Conservation (phyloP, 2,797 vertebrate species). For the Chiroxiphia lanceolata region DNA sequence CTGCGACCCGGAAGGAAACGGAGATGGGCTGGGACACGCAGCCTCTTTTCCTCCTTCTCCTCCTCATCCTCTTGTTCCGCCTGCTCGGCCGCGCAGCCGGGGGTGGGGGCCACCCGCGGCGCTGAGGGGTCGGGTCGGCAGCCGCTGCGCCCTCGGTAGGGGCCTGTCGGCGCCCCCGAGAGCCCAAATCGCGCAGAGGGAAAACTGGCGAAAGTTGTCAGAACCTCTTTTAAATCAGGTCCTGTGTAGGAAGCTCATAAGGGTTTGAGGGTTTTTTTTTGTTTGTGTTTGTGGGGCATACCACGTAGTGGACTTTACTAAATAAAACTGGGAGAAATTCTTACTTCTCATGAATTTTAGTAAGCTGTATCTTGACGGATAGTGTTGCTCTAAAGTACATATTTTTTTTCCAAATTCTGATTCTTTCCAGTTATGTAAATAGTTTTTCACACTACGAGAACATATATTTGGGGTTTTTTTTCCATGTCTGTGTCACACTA, state of each 20-base stretch:
- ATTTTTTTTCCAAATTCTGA: neutral
- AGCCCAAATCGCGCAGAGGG: accelerated
- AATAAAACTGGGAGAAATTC: neutral
- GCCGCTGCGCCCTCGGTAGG: accelerated
- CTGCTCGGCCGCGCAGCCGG: neutral
- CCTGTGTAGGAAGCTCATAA: neutral
- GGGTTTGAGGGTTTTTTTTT: neutral
- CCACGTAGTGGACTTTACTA: neutral
- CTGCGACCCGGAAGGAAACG: conserved; percentile 50
- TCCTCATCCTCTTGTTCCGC: no score
- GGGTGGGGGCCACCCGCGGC: accelerated
- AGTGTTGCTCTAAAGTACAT: neutral
- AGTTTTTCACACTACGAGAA: neutral
- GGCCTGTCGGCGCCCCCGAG: accelerated
- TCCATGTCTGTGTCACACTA: neutral
- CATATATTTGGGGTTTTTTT: accelerated
- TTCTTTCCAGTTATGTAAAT: neutral
- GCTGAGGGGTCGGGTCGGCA: no score
- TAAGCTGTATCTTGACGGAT: neutral
- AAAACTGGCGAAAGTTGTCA: accelerated
- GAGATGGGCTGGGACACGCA: neutral
- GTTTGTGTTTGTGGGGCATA: neutral
- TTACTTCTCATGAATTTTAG: neutral
- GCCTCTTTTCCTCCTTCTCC: neutral
- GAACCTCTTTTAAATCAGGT: neutral